Evolutionary conservation across 2,113 vertebrate genomes (phyloP), one percentile per base, ranked within the genome.

Genomic region (Oncorhynchus clarkii): DNA sequence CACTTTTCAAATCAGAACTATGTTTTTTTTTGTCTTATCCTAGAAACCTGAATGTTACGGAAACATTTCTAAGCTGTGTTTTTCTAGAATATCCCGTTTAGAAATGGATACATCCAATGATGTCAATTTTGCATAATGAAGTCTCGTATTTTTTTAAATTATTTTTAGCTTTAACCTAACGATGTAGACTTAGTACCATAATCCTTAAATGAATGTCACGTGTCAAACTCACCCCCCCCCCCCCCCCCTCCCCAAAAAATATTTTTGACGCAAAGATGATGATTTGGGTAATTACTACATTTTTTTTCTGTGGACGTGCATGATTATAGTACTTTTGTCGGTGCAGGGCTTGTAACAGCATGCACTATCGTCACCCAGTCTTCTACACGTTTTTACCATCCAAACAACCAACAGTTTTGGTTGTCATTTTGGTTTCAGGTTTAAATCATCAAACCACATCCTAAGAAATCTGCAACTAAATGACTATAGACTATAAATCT

Each of bases 131-230:
- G 59, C 16, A 22, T 62, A 62, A 62, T 22, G 18, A n/a, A 62
- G n/a, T 22, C n/a, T 22, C 0, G 4, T 22, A 2, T 60, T 60
- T 4, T 60, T 59, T 3, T 13, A 34, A 1, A 1, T 26, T 26
- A 1, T 26, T 26, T 26, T 26, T 27, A 2, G 59, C n/a, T 14
- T 3, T n/a, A 24, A 5, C 59, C 59, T 22, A 24, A 62, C 2
- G 9, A 22, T 5, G 7, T 62, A 22, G 59, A 62, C n/a, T 70
- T 22, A 3, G 14, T 20, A 5, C 80, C 51, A 72, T 90, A 90
- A 92, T 91, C 90, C 88, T 71, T 81, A 89, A 89, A 91, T 92
- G 82, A 89, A 76, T 72, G 83, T 86, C 84, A 82, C 85, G 82
- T 87, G 85, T 88, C 89, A 82, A 82, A 71, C 67, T 81, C 83